Conservation (phyloP, 2,888 invertebrate genomes). For the Nomada hirtipes region DNA sequence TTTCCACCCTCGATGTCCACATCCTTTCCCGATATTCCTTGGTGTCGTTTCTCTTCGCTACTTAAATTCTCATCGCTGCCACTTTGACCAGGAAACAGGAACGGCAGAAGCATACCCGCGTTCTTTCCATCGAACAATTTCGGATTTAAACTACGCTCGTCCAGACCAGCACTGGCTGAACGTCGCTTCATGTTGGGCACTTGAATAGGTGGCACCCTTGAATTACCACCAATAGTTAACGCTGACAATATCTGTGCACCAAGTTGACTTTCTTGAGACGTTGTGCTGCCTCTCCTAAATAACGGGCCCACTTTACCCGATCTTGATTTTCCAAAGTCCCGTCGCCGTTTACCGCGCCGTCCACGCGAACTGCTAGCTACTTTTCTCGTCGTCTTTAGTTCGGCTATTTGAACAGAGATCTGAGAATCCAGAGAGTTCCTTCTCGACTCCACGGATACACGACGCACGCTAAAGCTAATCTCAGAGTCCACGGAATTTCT, state of each 20-base stretch:
- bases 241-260: conserved; percentile 89
- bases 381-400: conserved; percentile 86
- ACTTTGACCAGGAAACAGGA: conserved; percentile 86
- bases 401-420: conserved; percentile 93
- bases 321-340: conserved; percentile 83
- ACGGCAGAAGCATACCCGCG: conserved; percentile 77
- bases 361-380: conserved; percentile 84
- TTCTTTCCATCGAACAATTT: conserved; percentile 76
- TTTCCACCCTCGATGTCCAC: conserved; percentile 75
- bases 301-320: conserved; percentile 78
- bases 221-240: conserved; percentile 85
- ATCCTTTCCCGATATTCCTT: conserved; percentile 63
- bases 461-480: conserved; percentile 91
- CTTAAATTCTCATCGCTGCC: conserved; percentile 81
- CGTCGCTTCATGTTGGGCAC: conserved; percentile 86
- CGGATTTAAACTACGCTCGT: conserved; percentile 81
- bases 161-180: conserved; percentile 85
- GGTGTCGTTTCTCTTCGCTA: conserved; percentile 71
- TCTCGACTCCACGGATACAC: conserved; percentile 94
- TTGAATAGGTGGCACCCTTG: conserved; percentile 85
- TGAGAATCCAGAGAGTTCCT: conserved; percentile 95
- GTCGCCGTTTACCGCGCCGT: conserved; percentile 84
- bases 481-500: conserved; percentile 87
- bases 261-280: conserved; percentile 93
- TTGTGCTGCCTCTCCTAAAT: conserved; percentile 88